Evolutionary conservation across 2,113 vertebrate genomes (phyloP).

Genomic region (Erinaceus europaeus): DNA sequence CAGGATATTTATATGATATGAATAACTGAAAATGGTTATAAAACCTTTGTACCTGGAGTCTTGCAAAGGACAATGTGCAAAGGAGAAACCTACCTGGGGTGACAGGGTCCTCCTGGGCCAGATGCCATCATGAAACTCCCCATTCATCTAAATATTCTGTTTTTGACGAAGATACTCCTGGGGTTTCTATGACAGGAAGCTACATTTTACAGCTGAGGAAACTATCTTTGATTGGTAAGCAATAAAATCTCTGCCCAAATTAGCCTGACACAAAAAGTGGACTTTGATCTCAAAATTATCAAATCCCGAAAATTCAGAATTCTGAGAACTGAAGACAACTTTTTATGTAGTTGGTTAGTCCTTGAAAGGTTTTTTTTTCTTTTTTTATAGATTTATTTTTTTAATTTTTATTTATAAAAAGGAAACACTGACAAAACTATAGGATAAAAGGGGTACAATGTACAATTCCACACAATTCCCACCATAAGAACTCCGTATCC

Average conservation of each 20-base stretch:
- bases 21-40: not conserved
- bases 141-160: slow-evolving; percentile 46
- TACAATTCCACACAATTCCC: no score
- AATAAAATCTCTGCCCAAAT: slow-evolving; percentile 70
- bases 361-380: no score
- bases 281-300: slow-evolving; percentile 75
- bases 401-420: no score
- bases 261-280: slow-evolving; percentile 66
- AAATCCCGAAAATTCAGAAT: slow-evolving; percentile 65
- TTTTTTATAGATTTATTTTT: no score
- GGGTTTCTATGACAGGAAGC: slow-evolving; percentile 11
- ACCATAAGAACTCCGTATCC: no score
- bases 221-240: slow-evolving; percentile 67
- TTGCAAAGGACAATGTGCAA: slow-evolving; percentile 43
- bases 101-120: slow-evolving; percentile 44
- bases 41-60: not conserved
- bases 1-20: not conserved
- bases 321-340: slow-evolving; percentile 46
- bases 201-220: slow-evolving; percentile 56
- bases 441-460: no score
- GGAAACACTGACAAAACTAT: no score
- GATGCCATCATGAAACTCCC: slow-evolving; percentile 30
- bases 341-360: slow-evolving; percentile 72
- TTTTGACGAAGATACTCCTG: slow-evolving; percentile 49
- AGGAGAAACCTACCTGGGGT: not conserved